These are phyloP conservation scores for Hirtodrosophila histrioides DNA, from an alignment of 2,888 invertebrate species.

Conservation along the genomic window DNA sequence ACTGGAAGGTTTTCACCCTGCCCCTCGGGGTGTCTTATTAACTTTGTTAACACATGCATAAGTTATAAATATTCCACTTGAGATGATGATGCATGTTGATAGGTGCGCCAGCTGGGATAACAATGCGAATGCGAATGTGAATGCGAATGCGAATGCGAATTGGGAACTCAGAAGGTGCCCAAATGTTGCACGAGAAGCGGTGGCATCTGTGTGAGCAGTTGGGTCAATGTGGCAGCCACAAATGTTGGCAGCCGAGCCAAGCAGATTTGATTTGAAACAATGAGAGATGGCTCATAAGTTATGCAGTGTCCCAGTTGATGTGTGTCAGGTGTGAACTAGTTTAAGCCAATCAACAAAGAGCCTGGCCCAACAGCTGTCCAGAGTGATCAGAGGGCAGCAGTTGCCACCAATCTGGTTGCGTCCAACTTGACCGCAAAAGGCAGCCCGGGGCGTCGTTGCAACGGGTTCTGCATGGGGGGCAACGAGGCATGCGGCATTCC, in stretches of 20 bases:
- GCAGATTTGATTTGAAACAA: slow-evolving; percentile 22
- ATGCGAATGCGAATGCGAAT: slow-evolving; percentile 49
- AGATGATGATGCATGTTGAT: slow-evolving; percentile 46
- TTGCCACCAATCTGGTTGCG: slow-evolving; percentile 11
- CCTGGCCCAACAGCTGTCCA: slow-evolving; percentile 46
- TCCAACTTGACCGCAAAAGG: slow-evolving; percentile 72
- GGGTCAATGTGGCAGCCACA: slow-evolving; percentile 37
- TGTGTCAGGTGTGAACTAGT: slow-evolving; percentile 66
- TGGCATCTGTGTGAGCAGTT: slow-evolving; percentile 12
- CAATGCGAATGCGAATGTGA: slow-evolving; percentile 48
- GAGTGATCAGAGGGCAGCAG: slow-evolving; percentile 8
- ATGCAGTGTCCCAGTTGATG: slow-evolving; percentile 42
- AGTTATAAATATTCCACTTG: slow-evolving; percentile 43
- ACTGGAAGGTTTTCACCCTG: too few species aligned
- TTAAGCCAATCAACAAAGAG: slow-evolving; percentile 70
- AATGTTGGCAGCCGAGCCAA: slow-evolving; percentile 17
- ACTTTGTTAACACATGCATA: slow-evolving; percentile 4
- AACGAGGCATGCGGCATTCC: slow-evolving; percentile 47
- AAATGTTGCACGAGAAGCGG: slow-evolving; percentile 38
- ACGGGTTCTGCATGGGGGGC: slow-evolving; percentile 9
- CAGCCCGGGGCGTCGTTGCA: slow-evolving; percentile 6
- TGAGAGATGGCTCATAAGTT: slow-evolving; percentile 47
- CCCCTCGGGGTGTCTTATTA: not conserved
- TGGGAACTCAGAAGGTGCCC: slow-evolving; percentile 36
- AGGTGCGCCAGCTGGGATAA: slow-evolving; percentile 47